phyloP scores from a whole-genome alignment of 2,113 vertebrate genomes.

The Oncorhynchus tshawytscha region DNA sequence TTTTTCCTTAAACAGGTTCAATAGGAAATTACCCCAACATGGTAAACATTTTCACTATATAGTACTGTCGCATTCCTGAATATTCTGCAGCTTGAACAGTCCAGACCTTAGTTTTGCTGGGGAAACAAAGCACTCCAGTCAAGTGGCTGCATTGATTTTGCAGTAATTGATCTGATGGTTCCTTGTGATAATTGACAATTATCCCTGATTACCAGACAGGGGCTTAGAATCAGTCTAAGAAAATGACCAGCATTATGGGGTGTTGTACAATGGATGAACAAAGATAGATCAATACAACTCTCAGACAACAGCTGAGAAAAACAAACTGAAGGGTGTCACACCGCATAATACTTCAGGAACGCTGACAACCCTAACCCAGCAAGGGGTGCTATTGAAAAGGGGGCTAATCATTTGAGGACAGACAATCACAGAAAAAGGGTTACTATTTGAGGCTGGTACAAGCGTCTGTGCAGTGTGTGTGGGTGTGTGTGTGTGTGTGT shows the following conservation, averaged over 20 bases:
- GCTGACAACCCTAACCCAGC: slow-evolving; percentile 62
- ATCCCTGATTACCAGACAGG: slow-evolving; percentile 80
- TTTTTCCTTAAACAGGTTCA: slow-evolving; percentile 35
- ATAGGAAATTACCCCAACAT: slow-evolving; percentile 48
- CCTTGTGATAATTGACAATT: slow-evolving; percentile 84
- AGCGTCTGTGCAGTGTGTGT: slow-evolving; percentile 23
- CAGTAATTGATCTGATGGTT: slow-evolving; percentile 80
- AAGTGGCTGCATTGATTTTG: slow-evolving; percentile 75
- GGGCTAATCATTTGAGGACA: slow-evolving; percentile 51
- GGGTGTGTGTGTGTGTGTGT: slow-evolving; percentile 27
- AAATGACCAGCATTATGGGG: slow-evolving; percentile 76
- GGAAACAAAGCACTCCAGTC: slow-evolving; percentile 52
- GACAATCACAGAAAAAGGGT: slow-evolving; percentile 7
- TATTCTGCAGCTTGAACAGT: slow-evolving; percentile 25
- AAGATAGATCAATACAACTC: slow-evolving; percentile 70
- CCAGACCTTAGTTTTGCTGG: slow-evolving; percentile 47
- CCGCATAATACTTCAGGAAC: slow-evolving; percentile 28
- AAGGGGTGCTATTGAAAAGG: slow-evolving; percentile 65
- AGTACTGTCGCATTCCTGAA: neutral
- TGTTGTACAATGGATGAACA: slow-evolving; percentile 73
- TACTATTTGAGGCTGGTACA: slow-evolving; percentile 5
- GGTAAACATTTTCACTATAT: slow-evolving; percentile 32
- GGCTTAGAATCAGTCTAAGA: slow-evolving; percentile 76
- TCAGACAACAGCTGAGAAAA: slow-evolving; percentile 64
- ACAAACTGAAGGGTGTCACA: slow-evolving; percentile 57